Conservation (phyloP, 2,888 invertebrate genomes). For the Nasonia oneida region DNA sequence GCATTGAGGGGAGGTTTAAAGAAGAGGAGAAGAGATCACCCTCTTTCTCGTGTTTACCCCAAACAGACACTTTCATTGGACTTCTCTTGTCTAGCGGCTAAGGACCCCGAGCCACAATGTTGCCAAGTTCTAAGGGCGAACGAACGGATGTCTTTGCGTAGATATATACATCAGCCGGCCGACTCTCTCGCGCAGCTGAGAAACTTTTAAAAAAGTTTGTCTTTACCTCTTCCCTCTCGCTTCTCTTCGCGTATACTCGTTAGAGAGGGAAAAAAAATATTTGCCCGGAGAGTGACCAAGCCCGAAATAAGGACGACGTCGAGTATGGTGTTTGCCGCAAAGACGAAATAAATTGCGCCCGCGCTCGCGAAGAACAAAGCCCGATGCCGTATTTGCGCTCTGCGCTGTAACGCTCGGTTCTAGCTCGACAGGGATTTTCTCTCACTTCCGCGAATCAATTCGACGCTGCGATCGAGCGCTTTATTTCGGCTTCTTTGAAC, state of each 20-base stretch:
- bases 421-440: too few relatives aligned
- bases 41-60: constrained; percentile 56
- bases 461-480: too few relatives aligned
- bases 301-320: constrained; percentile 61
- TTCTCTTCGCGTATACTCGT: not conserved
- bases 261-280: constrained; percentile 43
- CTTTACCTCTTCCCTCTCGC: constrained; percentile 1
- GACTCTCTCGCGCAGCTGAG: not conserved
- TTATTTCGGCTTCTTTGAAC: too few relatives aligned
- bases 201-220: constrained; percentile 58
- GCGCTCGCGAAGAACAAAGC: too few relatives aligned
- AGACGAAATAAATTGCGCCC: not conserved
- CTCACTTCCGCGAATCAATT: too few relatives aligned
- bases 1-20: constrained; percentile 51
- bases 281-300: constrained; percentile 38
- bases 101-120: constrained; percentile 53
- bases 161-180: too few relatives aligned
- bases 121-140: constrained; percentile 51
- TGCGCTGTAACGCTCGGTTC: too few relatives aligned
- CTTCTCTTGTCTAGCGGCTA: constrained; percentile 59
- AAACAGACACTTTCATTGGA: constrained; percentile 59
- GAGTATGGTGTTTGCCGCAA: constrained; percentile 53
- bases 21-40: constrained; percentile 52
- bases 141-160: not conserved
- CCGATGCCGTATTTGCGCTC: too few relatives aligned